These are phyloP conservation scores for Calephelis nemesis DNA, from an alignment of 1,140 invertebrate species.

Conservation along the genomic window DNA sequence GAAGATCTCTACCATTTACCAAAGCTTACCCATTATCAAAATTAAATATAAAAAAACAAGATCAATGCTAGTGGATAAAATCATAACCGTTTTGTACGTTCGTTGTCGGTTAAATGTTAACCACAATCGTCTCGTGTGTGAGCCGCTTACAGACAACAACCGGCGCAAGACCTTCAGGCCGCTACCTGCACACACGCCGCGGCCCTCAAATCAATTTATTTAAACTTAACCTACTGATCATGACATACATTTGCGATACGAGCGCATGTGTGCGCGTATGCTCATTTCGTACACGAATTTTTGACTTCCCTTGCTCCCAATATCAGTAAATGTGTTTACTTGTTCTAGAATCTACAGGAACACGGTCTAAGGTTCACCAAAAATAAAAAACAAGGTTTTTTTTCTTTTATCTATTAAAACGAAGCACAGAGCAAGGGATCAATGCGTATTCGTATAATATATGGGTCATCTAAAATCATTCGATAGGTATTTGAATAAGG, in stretches of 20 bases:
- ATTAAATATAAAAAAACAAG: no score
- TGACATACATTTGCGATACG: constrained; percentile 73
- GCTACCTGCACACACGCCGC: constrained; percentile 45
- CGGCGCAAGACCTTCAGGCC: constrained; percentile 47
- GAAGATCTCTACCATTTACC: no score
- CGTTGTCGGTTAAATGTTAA: constrained; percentile 15
- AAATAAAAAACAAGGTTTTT: neutral
- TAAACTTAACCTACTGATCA: constrained; percentile 78
- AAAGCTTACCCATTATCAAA: no score
- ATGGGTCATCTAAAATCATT: neutral
- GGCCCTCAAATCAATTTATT: constrained; percentile 71
- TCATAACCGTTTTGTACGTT: no score
- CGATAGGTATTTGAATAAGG: neutral
- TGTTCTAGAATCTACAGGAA: neutral
- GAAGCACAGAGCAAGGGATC: no score
- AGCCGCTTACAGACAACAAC: constrained; percentile 23
- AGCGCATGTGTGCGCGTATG: constrained; percentile 48
- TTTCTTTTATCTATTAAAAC: neutral
- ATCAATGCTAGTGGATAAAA: no score
- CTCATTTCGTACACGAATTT: constrained; percentile 57
- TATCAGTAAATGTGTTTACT: constrained; percentile 27
- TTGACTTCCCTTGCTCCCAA: constrained; percentile 32
- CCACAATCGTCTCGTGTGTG: constrained; percentile 12
- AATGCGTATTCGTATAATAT: no score
- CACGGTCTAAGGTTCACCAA: neutral